Evolutionary conservation across 2,888 invertebrate species (phyloP).

Genomic region (Siphlonurus alternatus): DNA sequence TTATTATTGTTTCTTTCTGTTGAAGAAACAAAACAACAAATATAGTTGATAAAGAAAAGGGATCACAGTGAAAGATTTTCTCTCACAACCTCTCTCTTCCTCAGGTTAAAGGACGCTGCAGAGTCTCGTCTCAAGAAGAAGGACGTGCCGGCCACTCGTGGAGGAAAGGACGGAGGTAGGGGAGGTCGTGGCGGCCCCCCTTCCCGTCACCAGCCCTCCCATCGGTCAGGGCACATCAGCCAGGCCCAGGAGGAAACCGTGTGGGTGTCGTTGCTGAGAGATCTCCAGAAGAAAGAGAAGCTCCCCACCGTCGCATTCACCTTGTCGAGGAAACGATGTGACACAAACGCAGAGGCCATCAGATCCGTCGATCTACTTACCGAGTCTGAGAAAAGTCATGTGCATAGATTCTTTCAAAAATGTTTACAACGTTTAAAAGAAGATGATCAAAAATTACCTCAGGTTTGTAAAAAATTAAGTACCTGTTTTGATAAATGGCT

Average conservation of each 20-base stretch:
- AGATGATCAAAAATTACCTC: conserved; percentile 76
- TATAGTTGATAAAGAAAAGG: no score
- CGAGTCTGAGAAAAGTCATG: conserved; percentile 64
- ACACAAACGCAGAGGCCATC: conserved; percentile 40
- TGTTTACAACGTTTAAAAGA: conserved; percentile 66
- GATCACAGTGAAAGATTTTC: no score
- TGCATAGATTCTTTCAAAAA: conserved; percentile 69
- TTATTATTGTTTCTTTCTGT: no score
- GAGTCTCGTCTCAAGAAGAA: not conserved
- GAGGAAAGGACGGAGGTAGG: conserved; percentile 6
- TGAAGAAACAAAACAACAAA: no score
- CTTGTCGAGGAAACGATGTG: conserved; percentile 57
- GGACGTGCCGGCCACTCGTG: not conserved
- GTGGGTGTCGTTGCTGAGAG: conserved; percentile 68
- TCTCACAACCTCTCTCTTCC: no score
- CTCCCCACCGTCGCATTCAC: conserved; percentile 91
- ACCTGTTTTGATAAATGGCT: no score
- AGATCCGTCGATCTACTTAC: conserved; percentile 58
- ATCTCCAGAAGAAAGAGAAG: conserved; percentile 62
- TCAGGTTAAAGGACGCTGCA: not conserved
- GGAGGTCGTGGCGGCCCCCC: conserved; percentile 3
- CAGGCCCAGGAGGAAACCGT: conserved; percentile 59
- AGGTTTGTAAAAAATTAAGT: no score
- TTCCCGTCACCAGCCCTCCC: not conserved
- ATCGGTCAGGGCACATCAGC: conserved; percentile 5